phyloP scores from a whole-genome alignment of 2,797 vertebrate species.

The Coendou prehensilis region DNA sequence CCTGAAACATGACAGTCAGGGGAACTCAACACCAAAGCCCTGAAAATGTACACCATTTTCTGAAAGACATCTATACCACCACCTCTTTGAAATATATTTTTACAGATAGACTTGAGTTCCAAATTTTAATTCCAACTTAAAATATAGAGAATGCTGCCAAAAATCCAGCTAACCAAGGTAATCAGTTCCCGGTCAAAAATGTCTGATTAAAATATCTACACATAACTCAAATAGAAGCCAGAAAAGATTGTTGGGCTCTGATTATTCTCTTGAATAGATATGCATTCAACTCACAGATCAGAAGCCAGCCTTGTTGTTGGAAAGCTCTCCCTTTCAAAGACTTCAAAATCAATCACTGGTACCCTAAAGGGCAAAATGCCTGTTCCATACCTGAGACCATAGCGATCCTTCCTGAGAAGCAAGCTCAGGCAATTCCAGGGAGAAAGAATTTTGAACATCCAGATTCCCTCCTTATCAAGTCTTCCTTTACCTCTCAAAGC shows the following conservation, averaged over 20 bases:
- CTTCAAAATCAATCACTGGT: not conserved
- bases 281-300: not conserved
- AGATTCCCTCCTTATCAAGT: not conserved
- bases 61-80: not conserved
- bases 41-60: not conserved
- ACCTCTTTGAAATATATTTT: not conserved
- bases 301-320: not conserved
- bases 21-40: not conserved
- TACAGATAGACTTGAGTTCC: not conserved
- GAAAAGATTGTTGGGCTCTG: not conserved
- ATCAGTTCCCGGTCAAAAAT: conserved; percentile 15
- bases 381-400: not conserved
- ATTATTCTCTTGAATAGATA: not conserved
- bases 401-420: not conserved
- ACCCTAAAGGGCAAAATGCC: not conserved
- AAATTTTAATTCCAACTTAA: not conserved
- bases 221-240: not conserved
- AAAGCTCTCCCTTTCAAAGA: not conserved
- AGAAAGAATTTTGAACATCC: not conserved
- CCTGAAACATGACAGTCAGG: rapidly evolving
- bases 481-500: not conserved
- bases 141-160: not conserved
- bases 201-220: not conserved
- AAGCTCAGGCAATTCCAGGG: not conserved
- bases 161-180: not conserved